Evolutionary conservation across 2,113 vertebrate species (phyloP).

Genomic region (Myotis yumanensis): DNA sequence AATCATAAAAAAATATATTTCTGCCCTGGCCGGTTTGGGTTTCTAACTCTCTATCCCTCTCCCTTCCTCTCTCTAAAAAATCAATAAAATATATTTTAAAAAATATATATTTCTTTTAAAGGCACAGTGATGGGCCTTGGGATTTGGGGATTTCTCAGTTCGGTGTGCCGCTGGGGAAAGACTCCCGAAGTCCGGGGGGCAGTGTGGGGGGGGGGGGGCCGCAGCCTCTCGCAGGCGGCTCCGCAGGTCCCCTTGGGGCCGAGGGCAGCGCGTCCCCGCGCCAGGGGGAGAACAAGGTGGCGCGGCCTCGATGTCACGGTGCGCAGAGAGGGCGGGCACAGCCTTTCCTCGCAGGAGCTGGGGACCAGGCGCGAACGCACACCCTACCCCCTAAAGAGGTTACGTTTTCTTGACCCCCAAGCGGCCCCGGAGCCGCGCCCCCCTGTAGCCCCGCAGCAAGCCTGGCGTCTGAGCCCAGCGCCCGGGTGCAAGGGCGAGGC

Average conservation of each 20-base stretch:
- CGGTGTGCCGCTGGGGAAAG: neutral
- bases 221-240: fast-evolving
- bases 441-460: too few species aligned
- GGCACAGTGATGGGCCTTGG: too few species aligned
- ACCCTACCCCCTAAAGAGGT: slow-evolving; percentile 80
- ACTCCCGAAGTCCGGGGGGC: fast-evolving
- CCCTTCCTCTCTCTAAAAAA: too few species aligned
- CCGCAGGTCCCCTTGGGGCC: too few species aligned
- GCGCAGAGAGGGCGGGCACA: neutral
- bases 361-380: slow-evolving; percentile 79
- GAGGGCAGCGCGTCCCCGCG: neutral
- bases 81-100: too few species aligned
- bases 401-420: neutral
- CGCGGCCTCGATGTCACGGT: neutral
- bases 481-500: neutral
- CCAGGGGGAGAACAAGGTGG: neutral
- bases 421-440: neutral
- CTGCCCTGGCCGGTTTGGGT: too few species aligned
- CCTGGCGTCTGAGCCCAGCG: neutral
- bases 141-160: neutral
- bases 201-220: too few species aligned
- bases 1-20: too few species aligned
- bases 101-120: neutral
- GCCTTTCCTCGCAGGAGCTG: slow-evolving; percentile 80
- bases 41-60: too few species aligned